Evolutionary conservation across 2,797 vertebrate species (phyloP).

Genomic region (Pogoniulus pusillus): DNA sequence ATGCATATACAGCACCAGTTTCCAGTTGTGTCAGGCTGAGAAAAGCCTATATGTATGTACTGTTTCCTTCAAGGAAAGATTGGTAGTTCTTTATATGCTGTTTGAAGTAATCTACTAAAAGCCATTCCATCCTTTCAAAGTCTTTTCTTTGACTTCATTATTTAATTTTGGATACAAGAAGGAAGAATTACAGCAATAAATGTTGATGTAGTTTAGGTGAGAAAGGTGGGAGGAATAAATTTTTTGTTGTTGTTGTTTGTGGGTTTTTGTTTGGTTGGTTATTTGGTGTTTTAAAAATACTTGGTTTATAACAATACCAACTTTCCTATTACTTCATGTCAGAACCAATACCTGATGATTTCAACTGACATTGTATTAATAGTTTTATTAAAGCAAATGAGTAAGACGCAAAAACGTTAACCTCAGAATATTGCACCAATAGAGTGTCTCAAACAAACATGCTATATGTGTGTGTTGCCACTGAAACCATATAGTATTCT

Average conservation of each 20-base stretch:
- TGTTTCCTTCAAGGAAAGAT: neutral
- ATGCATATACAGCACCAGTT: neutral
- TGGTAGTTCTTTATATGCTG: neutral
- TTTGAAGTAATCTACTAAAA: neutral
- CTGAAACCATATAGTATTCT: neutral
- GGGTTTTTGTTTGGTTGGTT: too few species aligned
- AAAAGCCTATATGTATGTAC: rapidly evolving
- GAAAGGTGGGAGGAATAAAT: neutral
- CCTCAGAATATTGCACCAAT: neutral
- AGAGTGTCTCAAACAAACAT: neutral
- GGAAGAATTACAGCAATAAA: neutral
- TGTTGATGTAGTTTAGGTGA: neutral
- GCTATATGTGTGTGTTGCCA: neutral
- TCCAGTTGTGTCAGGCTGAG: neutral
- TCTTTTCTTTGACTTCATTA: neutral
- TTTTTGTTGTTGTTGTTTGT: too few species aligned
- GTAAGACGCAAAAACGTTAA: neutral
- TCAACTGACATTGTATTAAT: neutral
- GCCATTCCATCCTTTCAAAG: neutral
- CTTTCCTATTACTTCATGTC: neutral
- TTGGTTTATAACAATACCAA: neutral
- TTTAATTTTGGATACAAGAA: neutral
- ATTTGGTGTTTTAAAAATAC: too few species aligned
- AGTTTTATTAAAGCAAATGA: neutral
- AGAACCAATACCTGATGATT: neutral